Base-by-base conservation (phyloP, 2,113 vertebrate species). In the Alaudala cheleensis region DNA sequence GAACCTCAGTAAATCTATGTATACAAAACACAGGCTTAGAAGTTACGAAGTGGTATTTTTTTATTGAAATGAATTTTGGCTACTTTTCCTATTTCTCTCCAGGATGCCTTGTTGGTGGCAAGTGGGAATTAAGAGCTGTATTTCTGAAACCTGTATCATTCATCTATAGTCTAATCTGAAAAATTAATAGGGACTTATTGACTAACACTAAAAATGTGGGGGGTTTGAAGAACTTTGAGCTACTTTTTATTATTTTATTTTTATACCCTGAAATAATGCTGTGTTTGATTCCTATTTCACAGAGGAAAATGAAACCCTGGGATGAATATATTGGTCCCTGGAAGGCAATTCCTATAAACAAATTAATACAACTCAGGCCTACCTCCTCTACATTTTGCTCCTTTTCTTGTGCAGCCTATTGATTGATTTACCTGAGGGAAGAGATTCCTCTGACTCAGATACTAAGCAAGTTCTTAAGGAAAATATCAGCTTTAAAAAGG, bases 371-470 rank as follows among this genome's bases (percentile, higher is more conserved):
- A 94, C 96, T 94, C 90, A 34, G 70, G 92, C 87, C 92, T 96
- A 77, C 89, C 94, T 91, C 88, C 86, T 88, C 95, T 95, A 93
- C 73, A 70, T 96, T 97, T 94, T 97, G 96, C 94, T 96, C 93
- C 92, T 95, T 97, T 97, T 97, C 92, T 96, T 95, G 80, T 90
- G 91, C 81, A 85, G 91, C 88, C 81, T 97, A 98, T 98, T 98
- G 98, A 98, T 98, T 98, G 97, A 97, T 98, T 96, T 86, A 96
- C 98, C 98, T 97, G 91, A 64, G 98, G 97, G 98, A 98, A 92
- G 94, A 97, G 97, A 97, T 95, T 96, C 93, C 91, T 98, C 97
- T 97, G 96, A 98, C 96, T 98, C 97, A 98, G 97, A 97, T 92
- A 96, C 94, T 96, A 96, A 97, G 96, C 97, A 97, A 97, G 96